These are phyloP conservation scores for Pyralis farinalis DNA, from an alignment of 2,888 invertebrate species.

Conservation along the genomic window DNA sequence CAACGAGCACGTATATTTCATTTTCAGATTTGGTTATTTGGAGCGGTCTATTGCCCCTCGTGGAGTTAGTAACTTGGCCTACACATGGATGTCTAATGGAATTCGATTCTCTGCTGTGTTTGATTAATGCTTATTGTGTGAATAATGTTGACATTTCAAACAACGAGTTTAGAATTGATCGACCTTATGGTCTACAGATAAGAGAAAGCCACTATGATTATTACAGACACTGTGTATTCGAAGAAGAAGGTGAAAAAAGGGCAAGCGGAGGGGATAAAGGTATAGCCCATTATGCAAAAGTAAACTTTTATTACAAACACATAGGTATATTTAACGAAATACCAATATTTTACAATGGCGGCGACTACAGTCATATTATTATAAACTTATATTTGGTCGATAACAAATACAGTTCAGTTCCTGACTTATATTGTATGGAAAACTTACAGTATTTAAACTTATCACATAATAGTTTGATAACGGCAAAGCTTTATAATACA, in stretches of 20 bases:
- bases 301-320: background rate
- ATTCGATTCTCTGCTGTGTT: background rate
- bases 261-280: too few species aligned
- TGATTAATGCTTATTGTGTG: background rate
- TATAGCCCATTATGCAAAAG: too few species aligned
- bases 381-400: slow-evolving; percentile 35
- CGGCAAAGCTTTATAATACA: slow-evolving; percentile 35
- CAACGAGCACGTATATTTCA: background rate
- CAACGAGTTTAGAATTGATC: too few species aligned
- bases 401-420: slow-evolving; percentile 26
- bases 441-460: slow-evolving; percentile 36
- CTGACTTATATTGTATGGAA: slow-evolving; percentile 29
- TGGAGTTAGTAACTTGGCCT: slow-evolving; percentile 1
- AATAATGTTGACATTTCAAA: background rate
- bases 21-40: background rate
- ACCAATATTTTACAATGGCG: background rate
- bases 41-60: background rate
- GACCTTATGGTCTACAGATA: too few species aligned
- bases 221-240: too few species aligned
- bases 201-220: too few species aligned
- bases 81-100: background rate
- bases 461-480: slow-evolving; percentile 34
- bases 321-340: background rate
- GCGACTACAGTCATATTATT: slow-evolving; percentile 9
- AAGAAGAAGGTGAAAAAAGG: too few species aligned